A percentile compares a stretch with the other conserved stretches of the same genome.
Conservation (phyloP, 1,140 invertebrate species). For the Hermetia illucens region DNA sequence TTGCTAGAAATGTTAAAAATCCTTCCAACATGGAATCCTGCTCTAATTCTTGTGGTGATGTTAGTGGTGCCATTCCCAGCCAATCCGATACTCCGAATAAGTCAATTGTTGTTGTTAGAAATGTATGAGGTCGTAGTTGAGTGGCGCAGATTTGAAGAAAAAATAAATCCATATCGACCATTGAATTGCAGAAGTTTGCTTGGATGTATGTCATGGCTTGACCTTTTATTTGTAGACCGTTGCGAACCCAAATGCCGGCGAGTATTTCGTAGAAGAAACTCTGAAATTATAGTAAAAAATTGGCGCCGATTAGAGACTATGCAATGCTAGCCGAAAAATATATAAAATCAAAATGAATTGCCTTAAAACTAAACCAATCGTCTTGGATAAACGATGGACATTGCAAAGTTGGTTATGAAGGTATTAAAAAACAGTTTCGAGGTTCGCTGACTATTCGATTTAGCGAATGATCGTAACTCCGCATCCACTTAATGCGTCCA, state of each 20-base stretch:
- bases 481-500: too few species aligned
- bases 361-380: too few species aligned
- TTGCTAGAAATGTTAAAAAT: constrained; percentile 78
- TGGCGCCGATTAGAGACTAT: too few species aligned
- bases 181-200: constrained; percentile 96
- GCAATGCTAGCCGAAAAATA: too few species aligned
- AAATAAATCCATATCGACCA: constrained; percentile 94
- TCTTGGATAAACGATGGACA: too few species aligned
- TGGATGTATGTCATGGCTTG: constrained; percentile 99
- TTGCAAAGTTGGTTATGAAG: too few species aligned
- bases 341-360: too few species aligned
- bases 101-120: constrained; percentile 75
- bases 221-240: constrained; percentile 93
- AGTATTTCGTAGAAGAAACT: constrained; percentile 91
- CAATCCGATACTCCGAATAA: constrained; percentile 76
- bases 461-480: too few species aligned
- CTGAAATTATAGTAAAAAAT: constrained; percentile 43
- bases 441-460: too few species aligned
- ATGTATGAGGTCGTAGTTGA: constrained; percentile 69
- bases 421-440: too few species aligned
- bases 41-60: constrained; percentile 52
- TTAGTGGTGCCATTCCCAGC: constrained; percentile 60
- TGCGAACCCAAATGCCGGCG: constrained; percentile 87
- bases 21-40: constrained; percentile 87
- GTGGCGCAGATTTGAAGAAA: constrained; percentile 85